Base-by-base conservation (phyloP, 2,113 vertebrate species). In the Chlamydotis undulata region DNA sequence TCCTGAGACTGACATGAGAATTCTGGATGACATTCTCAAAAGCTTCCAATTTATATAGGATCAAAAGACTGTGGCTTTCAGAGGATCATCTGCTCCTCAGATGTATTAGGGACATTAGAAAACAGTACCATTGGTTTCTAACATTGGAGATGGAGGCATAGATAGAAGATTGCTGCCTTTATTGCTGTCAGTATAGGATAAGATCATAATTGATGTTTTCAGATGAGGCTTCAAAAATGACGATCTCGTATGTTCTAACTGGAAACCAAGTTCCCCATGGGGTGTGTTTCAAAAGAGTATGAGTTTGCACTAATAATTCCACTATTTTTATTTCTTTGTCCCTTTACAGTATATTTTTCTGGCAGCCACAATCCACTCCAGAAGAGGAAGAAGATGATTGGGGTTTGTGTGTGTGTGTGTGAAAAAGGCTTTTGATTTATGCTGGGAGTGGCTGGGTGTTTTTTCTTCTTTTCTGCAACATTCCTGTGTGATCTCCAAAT, bases 1-100 rank as follows among this genome's bases (percentile, higher is more conserved):
- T 92, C 49, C n/a, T 69, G 78, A 80, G 73, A 82, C 81, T 92
- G 87, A 69, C 9, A 4, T 57, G 61, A 94, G 92, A 89, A 91
- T 92, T 80, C 52, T 82, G 86, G n/a, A 74, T 96, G 80, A 87
- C 70, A 49, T 89, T 96, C 81, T 94, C 70, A 85, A 89, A 96
- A 89, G 61, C 81, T 79, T 83, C 65, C 67, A 82, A 39, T 96
- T 96, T 93, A 89, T 82, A 33, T 47, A 70, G 53, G 77, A 92
- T 96, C 65, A 77, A 95, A 96, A 93, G 83, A 70, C 67, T 53
- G 10, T 10, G 19, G 31, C 74, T 95, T 96, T 79, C 75, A 92
- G 65, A 57, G 63, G 67, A 89, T 89, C 83, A 31, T 87, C 53
- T 84, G 67, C 63, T 95, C 28, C 70, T 95, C 59, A 84, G 50